Evolutionary conservation across 2,113 vertebrate genomes (phyloP).

Genomic region (Amphiprion ocellaris): DNA sequence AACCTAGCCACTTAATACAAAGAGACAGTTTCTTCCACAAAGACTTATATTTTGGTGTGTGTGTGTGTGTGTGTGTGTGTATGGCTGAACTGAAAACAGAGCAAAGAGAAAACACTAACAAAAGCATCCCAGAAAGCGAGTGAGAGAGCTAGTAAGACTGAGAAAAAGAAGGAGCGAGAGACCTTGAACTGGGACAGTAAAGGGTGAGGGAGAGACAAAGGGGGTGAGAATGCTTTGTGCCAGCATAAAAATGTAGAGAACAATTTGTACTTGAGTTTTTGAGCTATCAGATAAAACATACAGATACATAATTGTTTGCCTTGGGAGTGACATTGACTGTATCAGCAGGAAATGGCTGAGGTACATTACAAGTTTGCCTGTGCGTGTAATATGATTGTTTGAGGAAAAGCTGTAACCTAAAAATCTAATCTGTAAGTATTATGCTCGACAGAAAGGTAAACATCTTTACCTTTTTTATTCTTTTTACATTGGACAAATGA

Average conservation of each 20-base stretch:
- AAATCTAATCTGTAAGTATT: too few relatives aligned
- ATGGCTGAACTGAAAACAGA: conserved; percentile 54
- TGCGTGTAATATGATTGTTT: background rate
- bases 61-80: background rate
- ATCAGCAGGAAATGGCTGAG: background rate
- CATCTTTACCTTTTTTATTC: too few relatives aligned
- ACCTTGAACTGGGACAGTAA: conserved; percentile 35
- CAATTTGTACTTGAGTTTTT: conserved; percentile 34
- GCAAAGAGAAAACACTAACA: conserved; percentile 60
- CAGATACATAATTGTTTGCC: background rate
- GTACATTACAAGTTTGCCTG: background rate
- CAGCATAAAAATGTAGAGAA: conserved; percentile 26
- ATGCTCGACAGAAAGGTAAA: too few relatives aligned
- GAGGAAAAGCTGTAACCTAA: background rate
- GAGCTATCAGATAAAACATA: conserved; percentile 25
- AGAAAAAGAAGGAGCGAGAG: conserved; percentile 21
- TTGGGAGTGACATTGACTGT: background rate
- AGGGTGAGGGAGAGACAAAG: conserved; percentile 11
- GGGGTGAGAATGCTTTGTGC: conserved; percentile 30
- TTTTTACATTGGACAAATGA: too few relatives aligned
- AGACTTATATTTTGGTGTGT: conserved; percentile 46
- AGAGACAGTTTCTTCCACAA: conserved; percentile 63
- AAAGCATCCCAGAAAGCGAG: conserved; percentile 61
- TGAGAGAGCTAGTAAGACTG: conserved; percentile 35
- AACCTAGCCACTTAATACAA: conserved; percentile 70